phyloP scores from a whole-genome alignment of 2,888 invertebrate genomes.

The Orthosia gothica region DNA sequence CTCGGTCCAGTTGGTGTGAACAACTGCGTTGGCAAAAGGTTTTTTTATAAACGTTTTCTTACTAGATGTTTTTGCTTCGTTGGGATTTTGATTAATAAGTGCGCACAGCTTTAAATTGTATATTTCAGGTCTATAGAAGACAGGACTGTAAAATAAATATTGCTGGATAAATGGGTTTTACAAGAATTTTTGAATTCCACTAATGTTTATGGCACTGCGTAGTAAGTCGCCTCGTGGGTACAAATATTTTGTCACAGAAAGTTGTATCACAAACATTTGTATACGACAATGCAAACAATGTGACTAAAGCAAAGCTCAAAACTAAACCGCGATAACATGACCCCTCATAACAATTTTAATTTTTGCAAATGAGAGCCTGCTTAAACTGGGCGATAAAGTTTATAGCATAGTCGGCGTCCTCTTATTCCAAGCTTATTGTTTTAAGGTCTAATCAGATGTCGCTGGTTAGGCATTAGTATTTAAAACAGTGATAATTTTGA shows the following conservation, averaged over 20 bases:
- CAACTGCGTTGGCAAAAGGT: not conserved
- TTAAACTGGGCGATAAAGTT: slow-evolving; percentile 14
- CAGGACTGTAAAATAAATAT: not conserved
- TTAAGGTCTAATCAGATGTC: slow-evolving; percentile 16
- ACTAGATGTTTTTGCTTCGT: not conserved
- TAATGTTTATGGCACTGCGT: not conserved
- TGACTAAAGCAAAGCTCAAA: slow-evolving; percentile 17
- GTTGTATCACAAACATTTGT: slow-evolving; percentile 5
- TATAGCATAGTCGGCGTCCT: not conserved
- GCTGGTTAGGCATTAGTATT: not conserved
- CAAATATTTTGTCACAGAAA: not conserved
- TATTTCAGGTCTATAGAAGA: not conserved
- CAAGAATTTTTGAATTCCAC: not conserved
- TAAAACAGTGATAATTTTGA: not conserved
- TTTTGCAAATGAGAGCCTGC: not conserved
- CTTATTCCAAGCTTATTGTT: not conserved
- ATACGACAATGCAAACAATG: slow-evolving; percentile 23
- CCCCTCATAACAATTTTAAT: not conserved
- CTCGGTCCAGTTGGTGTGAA: slow-evolving; percentile 16
- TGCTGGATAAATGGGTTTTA: not conserved
- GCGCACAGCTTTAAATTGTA: not conserved
- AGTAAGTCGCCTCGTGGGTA: not conserved
- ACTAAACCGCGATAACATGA: not conserved
- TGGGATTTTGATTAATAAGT: not conserved
- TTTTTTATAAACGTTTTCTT: not conserved